Percentiles rank a stretch among this genome's conserved stretches.
These are phyloP conservation scores for Harpagifer antarcticus DNA, from an alignment of 2,797 vertebrate genomes.

Conservation along the genomic window DNA sequence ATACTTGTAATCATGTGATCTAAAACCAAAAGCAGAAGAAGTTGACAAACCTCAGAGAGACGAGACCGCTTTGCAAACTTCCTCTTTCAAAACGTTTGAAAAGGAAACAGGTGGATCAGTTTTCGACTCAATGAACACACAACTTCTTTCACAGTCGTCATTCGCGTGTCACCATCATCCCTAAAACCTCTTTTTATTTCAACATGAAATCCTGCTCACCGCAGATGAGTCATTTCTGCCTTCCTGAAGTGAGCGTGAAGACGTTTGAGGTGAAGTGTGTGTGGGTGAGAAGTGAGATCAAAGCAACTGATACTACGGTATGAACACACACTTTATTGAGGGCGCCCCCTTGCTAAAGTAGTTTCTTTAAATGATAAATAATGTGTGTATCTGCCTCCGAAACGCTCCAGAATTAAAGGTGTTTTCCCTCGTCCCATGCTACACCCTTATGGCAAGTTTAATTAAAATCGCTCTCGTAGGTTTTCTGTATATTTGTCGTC, in stretches of 20 bases:
- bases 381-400: no score
- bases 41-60: conserved; percentile 50
- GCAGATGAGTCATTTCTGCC: conserved; percentile 58
- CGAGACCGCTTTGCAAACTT: conserved; percentile 43
- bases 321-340: conserved; percentile 8
- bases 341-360: no score
- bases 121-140: conserved; percentile 17
- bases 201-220: conserved; percentile 26
- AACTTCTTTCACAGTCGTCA: conserved; percentile 62
- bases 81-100: conserved; percentile 13
- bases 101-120: background rate
- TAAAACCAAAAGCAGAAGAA: conserved; percentile 33
- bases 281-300: conserved; percentile 37
- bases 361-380: no score
- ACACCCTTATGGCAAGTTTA: no score
- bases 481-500: no score
- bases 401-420: no score
- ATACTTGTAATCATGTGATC: conserved; percentile 39
- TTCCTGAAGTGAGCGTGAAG: conserved; percentile 20
- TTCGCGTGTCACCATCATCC: conserved; percentile 1
- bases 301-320: background rate
- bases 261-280: conserved; percentile 31
- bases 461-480: no score
- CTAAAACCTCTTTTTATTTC: background rate
- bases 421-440: no score